Base-by-base conservation (phyloP, 1,140 invertebrate species). In the Leptestheria dahalacensis region DNA sequence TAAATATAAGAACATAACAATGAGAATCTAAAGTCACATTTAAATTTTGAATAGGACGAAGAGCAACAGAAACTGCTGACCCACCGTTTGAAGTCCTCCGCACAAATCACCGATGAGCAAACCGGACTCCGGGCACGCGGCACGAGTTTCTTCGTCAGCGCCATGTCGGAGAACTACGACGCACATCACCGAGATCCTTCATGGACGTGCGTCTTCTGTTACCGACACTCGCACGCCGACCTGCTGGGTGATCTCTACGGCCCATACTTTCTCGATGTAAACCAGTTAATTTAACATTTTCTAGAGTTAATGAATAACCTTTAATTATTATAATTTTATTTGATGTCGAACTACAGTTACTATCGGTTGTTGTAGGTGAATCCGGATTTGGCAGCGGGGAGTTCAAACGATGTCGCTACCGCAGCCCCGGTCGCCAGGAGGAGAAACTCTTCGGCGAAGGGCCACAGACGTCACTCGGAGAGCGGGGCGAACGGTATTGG, bases 201-300 rank as follows among this genome's bases (percentile, higher is more conserved):
- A 33, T 96, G 91, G 91, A 79, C 88, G 25, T 97, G 92, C 74
- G 86, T 85, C 9, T 88, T 97, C 66, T 97, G 92, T 71, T 86
- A 88, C 67, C 78, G 83, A 62, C 85, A 86, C 3, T 89, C 89
- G 9, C 89, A 93, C 74, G 72, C 69, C 15, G 74, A 70, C 52
- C 73, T 76, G 47, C 76, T 88, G 23, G 91, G 93, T 9, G 93
- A 97, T 74, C 77, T 97, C 48, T 97, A 93, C 72, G 93, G 93
- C 0, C 93, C 93, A 0, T 97, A 96, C 68, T 76, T 9, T 41
- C 6, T 41, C 33, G 15, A 83, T 61, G 62, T 68, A 20, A 47
- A 24, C 55, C 41, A 60, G 33, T 11, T 56, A 49, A 58, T 28
- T 11, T 25, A 24, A 25, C 28, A 3, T 51, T 4, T 23, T 12